Conservation (phyloP, 2,113 vertebrate species). For the Gavia stellata region DNA sequence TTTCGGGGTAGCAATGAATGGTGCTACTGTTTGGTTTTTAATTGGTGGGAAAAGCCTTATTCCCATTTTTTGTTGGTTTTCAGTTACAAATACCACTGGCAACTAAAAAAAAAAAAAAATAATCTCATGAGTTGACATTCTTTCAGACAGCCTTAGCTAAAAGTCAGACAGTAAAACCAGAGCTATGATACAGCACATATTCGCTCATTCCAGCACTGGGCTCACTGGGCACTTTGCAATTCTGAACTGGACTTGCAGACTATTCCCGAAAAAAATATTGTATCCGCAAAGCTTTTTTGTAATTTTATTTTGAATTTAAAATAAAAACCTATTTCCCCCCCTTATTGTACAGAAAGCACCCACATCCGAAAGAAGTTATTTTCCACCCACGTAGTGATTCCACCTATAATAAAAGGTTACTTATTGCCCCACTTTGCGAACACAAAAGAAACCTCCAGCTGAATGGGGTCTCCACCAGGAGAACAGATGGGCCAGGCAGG, state of each 20-base stretch:
- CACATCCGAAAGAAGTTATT: not conserved
- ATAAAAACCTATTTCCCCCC: not conserved
- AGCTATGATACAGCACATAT: not conserved
- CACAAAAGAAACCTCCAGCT: slow-evolving; percentile 46
- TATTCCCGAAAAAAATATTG: not conserved
- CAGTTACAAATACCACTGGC: not conserved
- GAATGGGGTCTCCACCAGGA: slow-evolving; percentile 35
- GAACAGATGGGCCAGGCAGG: slow-evolving; percentile 49
- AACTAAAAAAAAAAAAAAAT: not conserved
- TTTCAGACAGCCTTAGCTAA: not conserved
- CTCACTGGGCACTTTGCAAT: not conserved
- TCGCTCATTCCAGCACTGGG: not conserved
- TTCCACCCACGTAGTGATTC: not conserved
- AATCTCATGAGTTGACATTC: not conserved
- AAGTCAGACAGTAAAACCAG: not conserved
- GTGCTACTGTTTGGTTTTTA: not conserved
- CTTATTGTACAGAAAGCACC: not conserved
- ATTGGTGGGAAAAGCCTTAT: not conserved
- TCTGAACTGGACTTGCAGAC: not conserved
- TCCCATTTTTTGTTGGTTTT: not conserved
- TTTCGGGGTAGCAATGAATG: not conserved
- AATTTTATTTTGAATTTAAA: not conserved
- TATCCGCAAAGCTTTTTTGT: not conserved
- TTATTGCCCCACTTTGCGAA: not conserved
- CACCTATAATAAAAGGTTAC: slow-evolving; percentile 2